A percentile compares a stretch with the other conserved stretches of the same genome.
Evolutionary conservation across 2,113 vertebrate species (phyloP).

Genomic region (Amphiprion percula): DNA sequence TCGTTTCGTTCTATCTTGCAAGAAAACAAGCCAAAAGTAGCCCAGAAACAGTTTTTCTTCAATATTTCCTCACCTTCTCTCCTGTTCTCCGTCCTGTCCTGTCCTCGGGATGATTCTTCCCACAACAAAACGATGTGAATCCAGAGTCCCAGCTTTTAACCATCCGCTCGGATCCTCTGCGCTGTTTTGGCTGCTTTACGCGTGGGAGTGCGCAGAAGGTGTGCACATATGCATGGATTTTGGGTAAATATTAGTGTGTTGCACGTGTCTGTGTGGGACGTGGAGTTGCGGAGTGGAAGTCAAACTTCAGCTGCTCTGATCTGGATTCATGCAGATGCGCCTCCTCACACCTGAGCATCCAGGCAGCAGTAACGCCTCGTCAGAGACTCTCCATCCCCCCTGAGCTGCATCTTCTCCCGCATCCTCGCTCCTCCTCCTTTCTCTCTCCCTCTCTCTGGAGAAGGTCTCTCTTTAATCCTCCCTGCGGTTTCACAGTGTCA

Average conservation of each 20-base stretch:
- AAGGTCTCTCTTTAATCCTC: slow-evolving; percentile 44
- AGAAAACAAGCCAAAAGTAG: neutral
- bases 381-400: slow-evolving; percentile 17
- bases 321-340: neutral
- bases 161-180: slow-evolving; percentile 28
- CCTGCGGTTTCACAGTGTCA: slow-evolving; percentile 35
- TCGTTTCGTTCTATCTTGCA: neutral
- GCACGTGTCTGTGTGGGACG: slow-evolving; percentile 28
- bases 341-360: slow-evolving; percentile 36
- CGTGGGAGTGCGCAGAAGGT: slow-evolving; percentile 30
- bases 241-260: neutral
- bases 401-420: slow-evolving; percentile 9
- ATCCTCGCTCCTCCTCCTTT: slow-evolving; percentile 2
- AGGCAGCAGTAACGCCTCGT: neutral
- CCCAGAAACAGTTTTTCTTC: neutral
- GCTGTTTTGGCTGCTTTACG: neutral
- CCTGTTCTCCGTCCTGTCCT: neutral
- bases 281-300: slow-evolving; percentile 3
- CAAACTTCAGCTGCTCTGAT: slow-evolving; percentile 34
- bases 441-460: neutral
- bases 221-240: neutral
- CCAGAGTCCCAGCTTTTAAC: neutral
- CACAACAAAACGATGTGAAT: neutral
- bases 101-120: slow-evolving; percentile 25
- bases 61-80: neutral